These are phyloP conservation scores for Oryzias woworae DNA, from an alignment of 2,113 vertebrate genomes.

Conservation along the genomic window DNA sequence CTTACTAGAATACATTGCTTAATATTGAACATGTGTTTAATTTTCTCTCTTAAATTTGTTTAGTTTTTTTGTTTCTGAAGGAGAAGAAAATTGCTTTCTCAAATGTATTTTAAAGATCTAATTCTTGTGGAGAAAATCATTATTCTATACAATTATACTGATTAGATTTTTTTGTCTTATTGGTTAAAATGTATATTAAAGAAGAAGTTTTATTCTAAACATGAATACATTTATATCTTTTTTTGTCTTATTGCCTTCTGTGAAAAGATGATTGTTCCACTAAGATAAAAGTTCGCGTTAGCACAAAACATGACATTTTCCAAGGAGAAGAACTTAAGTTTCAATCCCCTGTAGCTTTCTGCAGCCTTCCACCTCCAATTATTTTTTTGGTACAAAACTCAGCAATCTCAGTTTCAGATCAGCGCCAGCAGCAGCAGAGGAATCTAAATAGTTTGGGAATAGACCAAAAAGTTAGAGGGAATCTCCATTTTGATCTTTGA, in stretches of 20 bases:
- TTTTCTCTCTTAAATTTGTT: no score
- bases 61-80: no score
- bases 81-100: no score
- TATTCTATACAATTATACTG: no score
- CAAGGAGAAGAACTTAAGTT: conserved; percentile 27
- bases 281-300: accelerated
- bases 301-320: accelerated
- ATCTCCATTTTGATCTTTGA: conserved; percentile 34
- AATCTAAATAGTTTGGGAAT: conserved; percentile 29
- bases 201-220: no score
- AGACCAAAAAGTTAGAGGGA: accelerated
- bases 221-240: neutral
- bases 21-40: no score
- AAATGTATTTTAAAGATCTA: no score
- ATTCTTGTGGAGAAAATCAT: no score
- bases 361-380: neutral
- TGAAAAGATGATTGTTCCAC: neutral
- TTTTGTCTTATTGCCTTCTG: neutral
- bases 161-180: no score
- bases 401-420: accelerated
- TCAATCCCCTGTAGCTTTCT: conserved; percentile 37
- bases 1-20: no score
- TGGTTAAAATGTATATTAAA: no score
- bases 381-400: conserved; percentile 52
- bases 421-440: neutral